Percentiles rank a stretch among this genome's conserved stretches.
Evolutionary conservation across 2,797 vertebrate species (phyloP).

Genomic region (Micrastur ruficollis): DNA sequence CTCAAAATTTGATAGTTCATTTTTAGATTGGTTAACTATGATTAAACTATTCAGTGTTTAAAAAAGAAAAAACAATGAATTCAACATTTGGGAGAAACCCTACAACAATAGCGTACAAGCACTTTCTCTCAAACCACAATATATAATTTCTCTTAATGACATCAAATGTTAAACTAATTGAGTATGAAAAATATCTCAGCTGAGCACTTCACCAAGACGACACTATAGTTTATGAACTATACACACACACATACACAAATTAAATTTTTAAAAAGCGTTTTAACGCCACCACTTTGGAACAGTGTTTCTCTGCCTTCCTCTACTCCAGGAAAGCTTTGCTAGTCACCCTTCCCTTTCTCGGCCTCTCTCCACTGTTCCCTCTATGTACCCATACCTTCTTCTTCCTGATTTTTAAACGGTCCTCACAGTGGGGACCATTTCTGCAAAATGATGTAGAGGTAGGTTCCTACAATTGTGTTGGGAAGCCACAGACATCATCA

Average conservation of each 20-base stretch:
- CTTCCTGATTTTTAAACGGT: background rate
- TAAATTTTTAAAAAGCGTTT: background rate
- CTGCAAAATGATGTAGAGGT: background rate
- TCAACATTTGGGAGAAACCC: background rate
- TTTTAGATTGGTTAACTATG: background rate
- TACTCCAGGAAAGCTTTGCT: background rate
- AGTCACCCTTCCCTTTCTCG: background rate
- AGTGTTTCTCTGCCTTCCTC: background rate
- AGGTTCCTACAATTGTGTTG: background rate
- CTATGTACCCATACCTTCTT: background rate
- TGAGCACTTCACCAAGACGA: background rate
- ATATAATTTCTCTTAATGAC: background rate
- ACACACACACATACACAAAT: background rate
- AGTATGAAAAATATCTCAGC: background rate
- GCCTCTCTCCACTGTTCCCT: background rate
- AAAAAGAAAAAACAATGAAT: background rate
- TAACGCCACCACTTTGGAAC: background rate
- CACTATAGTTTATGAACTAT: background rate
- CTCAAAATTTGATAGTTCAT: background rate
- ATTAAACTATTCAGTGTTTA: background rate
- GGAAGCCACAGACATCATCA: background rate
- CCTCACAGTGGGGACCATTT: background rate
- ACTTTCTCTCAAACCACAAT: background rate
- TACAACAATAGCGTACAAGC: background rate
- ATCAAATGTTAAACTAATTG: background rate